phyloP scores from a whole-genome alignment of 2,113 vertebrate species.

The Pongo pygmaeus region DNA sequence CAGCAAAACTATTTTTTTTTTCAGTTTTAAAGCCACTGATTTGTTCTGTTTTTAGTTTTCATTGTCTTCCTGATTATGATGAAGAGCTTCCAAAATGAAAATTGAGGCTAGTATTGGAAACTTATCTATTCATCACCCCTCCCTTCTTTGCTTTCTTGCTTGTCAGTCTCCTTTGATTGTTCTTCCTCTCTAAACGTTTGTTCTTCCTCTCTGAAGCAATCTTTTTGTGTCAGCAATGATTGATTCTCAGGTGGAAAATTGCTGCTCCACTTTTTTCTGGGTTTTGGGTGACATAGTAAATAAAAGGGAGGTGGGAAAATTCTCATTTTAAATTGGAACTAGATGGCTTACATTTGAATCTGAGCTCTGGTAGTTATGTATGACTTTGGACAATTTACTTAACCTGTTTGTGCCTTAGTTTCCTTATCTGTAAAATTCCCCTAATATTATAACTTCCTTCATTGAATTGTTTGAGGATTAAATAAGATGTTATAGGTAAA shows the following conservation, averaged over 20 bases:
- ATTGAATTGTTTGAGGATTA: background rate
- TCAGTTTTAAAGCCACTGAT: background rate
- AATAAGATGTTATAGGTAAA: background rate
- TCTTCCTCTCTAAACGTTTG: background rate
- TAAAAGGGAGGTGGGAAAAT: background rate
- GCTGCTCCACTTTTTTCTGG: background rate
- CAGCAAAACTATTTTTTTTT: slow-evolving; percentile 5
- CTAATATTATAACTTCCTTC: background rate
- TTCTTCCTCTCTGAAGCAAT: background rate
- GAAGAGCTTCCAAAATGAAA: background rate
- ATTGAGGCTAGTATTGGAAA: background rate
- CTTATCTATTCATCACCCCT: background rate
- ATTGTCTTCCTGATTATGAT: background rate
- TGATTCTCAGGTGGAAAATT: background rate
- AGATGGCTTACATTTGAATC: background rate
- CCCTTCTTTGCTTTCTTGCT: background rate
- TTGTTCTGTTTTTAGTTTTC: background rate
- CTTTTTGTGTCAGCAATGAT: background rate
- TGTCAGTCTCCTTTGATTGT: background rate
- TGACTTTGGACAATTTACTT: background rate
- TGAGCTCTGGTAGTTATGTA: background rate
- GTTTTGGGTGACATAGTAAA: background rate
- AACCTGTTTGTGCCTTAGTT: background rate
- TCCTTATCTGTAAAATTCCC: background rate
- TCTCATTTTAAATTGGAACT: background rate